Evolutionary conservation across 2,113 vertebrate genomes (phyloP).

Genomic region (Romanogobio albipinnatus): DNA sequence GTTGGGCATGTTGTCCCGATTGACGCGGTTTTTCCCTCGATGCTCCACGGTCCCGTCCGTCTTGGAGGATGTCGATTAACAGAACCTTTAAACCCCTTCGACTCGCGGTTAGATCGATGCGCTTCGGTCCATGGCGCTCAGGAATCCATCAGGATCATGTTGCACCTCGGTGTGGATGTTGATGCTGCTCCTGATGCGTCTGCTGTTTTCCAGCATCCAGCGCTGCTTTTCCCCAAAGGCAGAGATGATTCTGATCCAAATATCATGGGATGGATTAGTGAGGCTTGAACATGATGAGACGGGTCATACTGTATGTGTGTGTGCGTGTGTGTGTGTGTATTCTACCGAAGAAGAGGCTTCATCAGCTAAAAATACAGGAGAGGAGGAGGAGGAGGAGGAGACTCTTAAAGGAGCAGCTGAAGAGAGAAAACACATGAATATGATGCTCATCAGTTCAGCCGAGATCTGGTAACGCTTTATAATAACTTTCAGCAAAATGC

Average conservation of each 20-base stretch:
- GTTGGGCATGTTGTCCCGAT: slow-evolving; percentile 90
- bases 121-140: slow-evolving; percentile 62
- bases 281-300: slow-evolving; percentile 2
- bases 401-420: slow-evolving; percentile 80
- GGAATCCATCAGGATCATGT: slow-evolving; percentile 51
- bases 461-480: not conserved
- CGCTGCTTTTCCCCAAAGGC: slow-evolving; percentile 35
- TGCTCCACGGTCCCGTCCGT: slow-evolving; percentile 93
- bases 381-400: slow-evolving; percentile 74
- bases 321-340: slow-evolving; percentile 52
- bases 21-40: slow-evolving; percentile 88
- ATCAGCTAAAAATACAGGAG: slow-evolving; percentile 80
- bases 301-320: slow-evolving; percentile 52
- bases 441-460: not conserved
- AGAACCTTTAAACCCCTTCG: slow-evolving; percentile 46
- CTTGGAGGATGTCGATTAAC: slow-evolving; percentile 72
- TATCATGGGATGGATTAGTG: slow-evolving; percentile 56
- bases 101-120: slow-evolving; percentile 55
- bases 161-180: slow-evolving; percentile 68
- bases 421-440: not conserved
- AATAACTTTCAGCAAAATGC: not conserved
- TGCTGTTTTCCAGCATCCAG: slow-evolving; percentile 66
- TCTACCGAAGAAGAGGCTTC: slow-evolving; percentile 76
- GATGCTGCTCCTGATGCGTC: slow-evolving; percentile 54
- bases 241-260: slow-evolving; percentile 37